A percentile compares a stretch with the other conserved stretches of the same genome.
Evolutionary conservation across 2,113 vertebrate species (phyloP).

Genomic region (Seriola aureovittata): DNA sequence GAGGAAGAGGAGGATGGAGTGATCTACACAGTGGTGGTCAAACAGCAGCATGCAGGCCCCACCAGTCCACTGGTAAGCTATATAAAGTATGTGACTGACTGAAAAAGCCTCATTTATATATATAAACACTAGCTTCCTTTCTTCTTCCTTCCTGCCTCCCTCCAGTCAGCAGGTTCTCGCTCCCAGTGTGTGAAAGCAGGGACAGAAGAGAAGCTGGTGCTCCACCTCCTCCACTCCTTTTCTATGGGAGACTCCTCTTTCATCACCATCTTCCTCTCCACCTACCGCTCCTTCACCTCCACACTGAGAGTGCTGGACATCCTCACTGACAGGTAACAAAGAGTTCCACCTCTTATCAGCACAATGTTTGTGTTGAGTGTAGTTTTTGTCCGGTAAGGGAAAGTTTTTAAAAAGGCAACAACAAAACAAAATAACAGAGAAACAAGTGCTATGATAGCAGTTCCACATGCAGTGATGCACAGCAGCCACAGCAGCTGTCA

Average conservation of each 20-base stretch:
- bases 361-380: background rate
- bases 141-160: constrained; percentile 9
- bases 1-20: constrained; percentile 89
- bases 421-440: too few relatives aligned
- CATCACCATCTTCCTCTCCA: constrained; percentile 89
- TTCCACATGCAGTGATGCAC: background rate
- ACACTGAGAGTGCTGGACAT: constrained; percentile 85
- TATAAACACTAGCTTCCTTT: background rate
- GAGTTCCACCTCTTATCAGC: background rate
- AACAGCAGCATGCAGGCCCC: constrained; percentile 66
- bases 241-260: constrained; percentile 87
- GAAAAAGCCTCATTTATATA: background rate
- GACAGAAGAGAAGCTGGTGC: constrained; percentile 88
- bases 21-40: constrained; percentile 87
- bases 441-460: background rate
- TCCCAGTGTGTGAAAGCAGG: constrained; percentile 88
- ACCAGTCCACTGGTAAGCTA: constrained; percentile 64
- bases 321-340: constrained; percentile 86
- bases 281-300: constrained; percentile 90
- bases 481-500: constrained; percentile 10
- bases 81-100: background rate
- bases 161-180: constrained; percentile 67
- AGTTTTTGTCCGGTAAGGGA: background rate
- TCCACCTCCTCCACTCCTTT: constrained; percentile 88
- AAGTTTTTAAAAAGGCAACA: background rate